These are phyloP conservation scores for Oreochromis spilurus DNA, from an alignment of 2,113 vertebrate genomes.

Conservation along the genomic window DNA sequence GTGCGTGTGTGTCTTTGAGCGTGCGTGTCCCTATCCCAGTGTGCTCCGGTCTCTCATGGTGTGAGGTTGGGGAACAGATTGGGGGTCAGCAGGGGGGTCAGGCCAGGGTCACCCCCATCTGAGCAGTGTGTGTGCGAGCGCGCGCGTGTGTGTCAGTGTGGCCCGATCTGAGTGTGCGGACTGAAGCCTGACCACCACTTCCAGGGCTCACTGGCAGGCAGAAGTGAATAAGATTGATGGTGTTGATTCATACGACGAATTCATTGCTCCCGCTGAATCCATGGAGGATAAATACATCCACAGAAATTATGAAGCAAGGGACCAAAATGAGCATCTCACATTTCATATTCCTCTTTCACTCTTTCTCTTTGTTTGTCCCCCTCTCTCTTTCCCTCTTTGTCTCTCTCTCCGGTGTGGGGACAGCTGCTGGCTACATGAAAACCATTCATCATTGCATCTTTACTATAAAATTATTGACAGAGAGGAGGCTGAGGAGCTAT, in stretches of 20 bases:
- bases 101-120: constrained; percentile 75
- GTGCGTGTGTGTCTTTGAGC: constrained; percentile 45
- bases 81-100: constrained; percentile 76
- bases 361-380: background rate
- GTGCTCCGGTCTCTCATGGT: constrained; percentile 66
- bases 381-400: constrained; percentile 3
- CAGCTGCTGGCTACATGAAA: constrained; percentile 65
- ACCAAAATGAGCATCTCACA: constrained; percentile 65
- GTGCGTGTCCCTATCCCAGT: constrained; percentile 49
- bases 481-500: constrained; percentile 30
- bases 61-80: constrained; percentile 78
- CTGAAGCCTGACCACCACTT: constrained; percentile 43
- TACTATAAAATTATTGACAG: constrained; percentile 65
- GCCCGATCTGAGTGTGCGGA: constrained; percentile 4
- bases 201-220: constrained; percentile 45
- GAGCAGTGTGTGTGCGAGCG: constrained; percentile 30
- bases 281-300: constrained; percentile 66
- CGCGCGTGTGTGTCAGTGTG: background rate
- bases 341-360: constrained; percentile 59
- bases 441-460: constrained; percentile 69
- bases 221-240: constrained; percentile 69
- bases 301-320: constrained; percentile 65
- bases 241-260: constrained; percentile 68
- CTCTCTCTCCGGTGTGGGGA: constrained; percentile 21
- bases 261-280: constrained; percentile 64